Evolutionary conservation across 2,888 invertebrate genomes (phyloP).

Genomic region (Hirtodrosophila histrioides): DNA sequence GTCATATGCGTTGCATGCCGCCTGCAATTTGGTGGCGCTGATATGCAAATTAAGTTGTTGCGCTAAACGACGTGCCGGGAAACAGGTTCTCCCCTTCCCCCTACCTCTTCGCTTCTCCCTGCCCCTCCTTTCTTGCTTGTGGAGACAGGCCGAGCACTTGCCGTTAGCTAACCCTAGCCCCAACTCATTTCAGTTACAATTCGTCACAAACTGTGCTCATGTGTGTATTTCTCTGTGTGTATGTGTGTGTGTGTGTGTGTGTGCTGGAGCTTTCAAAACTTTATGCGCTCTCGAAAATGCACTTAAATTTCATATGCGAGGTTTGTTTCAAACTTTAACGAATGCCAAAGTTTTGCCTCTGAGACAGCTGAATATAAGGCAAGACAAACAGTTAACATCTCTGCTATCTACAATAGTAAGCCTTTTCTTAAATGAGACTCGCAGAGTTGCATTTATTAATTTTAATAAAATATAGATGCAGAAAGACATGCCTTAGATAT

Average conservation of each 20-base stretch:
- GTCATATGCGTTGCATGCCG: conserved; percentile 78
- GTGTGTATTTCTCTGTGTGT: no score
- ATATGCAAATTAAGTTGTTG: conserved; percentile 84
- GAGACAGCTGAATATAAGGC: no score
- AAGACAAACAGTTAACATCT: no score
- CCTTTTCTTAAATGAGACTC: no score
- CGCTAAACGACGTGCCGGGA: conserved; percentile 82
- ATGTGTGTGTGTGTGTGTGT: background rate
- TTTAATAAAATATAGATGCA: no score
- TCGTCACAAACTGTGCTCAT: conserved; percentile 62
- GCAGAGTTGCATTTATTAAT: no score
- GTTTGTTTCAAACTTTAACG: conserved; percentile 16
- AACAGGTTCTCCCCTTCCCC: conserved; percentile 48
- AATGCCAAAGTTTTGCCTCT: no score
- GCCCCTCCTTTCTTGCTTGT: background rate
- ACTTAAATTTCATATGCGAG: conserved; percentile 55
- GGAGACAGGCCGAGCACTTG: conserved; percentile 15
- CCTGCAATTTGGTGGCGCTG: conserved; percentile 82
- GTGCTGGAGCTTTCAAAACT: conserved; percentile 46
- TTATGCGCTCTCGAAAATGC: conserved; percentile 58
- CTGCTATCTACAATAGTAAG: no score
- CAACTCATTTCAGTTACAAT: conserved; percentile 77
- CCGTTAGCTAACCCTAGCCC: conserved; percentile 25
- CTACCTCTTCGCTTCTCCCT: background rate
- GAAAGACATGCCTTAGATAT: no score